Evolutionary conservation across 2,888 invertebrate genomes (phyloP).

Genomic region (Cordilura impudica): DNA sequence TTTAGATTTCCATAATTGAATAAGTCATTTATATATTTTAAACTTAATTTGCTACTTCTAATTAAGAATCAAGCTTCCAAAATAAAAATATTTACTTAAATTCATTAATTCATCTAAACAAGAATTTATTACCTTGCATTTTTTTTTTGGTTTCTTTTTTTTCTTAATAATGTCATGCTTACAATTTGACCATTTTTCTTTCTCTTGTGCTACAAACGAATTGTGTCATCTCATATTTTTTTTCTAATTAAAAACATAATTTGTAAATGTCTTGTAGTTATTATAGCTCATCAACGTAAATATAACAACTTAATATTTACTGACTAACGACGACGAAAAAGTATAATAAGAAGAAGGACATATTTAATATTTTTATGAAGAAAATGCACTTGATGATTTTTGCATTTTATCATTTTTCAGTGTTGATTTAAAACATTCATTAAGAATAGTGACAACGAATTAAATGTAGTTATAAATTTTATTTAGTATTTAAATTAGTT

Average conservation of each 20-base stretch:
- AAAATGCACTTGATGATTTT: not conserved
- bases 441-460: not conserved
- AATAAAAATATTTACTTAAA: not conserved
- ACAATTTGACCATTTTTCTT: not conserved
- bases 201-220: not conserved
- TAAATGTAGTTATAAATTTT: not conserved
- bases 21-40: too few species aligned
- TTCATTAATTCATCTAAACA: not conserved
- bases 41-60: too few species aligned
- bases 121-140: not conserved
- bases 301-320: not conserved
- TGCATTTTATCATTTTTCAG: not conserved
- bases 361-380: constrained; percentile 19
- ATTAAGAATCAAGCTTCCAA: not conserved
- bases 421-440: constrained; percentile 17
- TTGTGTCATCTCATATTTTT: not conserved
- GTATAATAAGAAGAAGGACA: constrained; percentile 3
- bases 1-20: too few species aligned
- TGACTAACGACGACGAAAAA: not conserved
- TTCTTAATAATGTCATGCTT: not conserved
- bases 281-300: constrained; percentile 47
- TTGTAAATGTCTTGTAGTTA: constrained; percentile 58
- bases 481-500: not conserved
- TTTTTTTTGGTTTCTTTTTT: not conserved
- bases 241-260: constrained; percentile 53